Conservation (phyloP, 2,113 vertebrate species). For the Thomomys bottae region DNA sequence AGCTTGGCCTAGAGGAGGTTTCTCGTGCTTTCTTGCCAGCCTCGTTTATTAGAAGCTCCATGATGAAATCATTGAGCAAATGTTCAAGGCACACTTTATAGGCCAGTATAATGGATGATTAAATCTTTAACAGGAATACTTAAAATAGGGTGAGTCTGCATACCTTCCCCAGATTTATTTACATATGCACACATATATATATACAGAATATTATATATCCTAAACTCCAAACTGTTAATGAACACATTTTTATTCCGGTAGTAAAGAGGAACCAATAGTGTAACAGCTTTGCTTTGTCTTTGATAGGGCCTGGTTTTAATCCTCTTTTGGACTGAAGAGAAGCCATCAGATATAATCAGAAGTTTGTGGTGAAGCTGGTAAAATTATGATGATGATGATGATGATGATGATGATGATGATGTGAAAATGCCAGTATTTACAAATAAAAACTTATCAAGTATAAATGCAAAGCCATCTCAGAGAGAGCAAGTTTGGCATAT, state of each 20-base stretch:
- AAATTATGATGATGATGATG: no score
- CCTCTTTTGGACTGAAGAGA: neutral
- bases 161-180: neutral
- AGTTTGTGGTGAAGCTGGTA: neutral
- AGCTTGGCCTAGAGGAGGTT: constrained; percentile 80
- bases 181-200: neutral
- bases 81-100: neutral
- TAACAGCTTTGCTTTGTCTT: neutral
- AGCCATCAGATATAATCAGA: neutral
- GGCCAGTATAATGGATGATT: neutral
- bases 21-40: constrained; percentile 78
- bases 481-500: neutral
- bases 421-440: neutral
- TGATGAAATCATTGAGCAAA: constrained; percentile 68
- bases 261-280: neutral
- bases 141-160: neutral
- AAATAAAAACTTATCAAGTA: neutral
- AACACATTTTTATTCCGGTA: constrained; percentile 8
- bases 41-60: constrained; percentile 79
- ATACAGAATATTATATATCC: neutral
- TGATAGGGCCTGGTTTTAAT: neutral
- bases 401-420: no score
- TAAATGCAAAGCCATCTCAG: neutral
- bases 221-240: neutral
- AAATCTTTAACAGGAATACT: constrained; percentile 3